Evolutionary conservation across 2,797 vertebrate genomes (phyloP), one percentile per base, ranked within the genome.

Genomic region (Clarias platycephalus): DNA sequence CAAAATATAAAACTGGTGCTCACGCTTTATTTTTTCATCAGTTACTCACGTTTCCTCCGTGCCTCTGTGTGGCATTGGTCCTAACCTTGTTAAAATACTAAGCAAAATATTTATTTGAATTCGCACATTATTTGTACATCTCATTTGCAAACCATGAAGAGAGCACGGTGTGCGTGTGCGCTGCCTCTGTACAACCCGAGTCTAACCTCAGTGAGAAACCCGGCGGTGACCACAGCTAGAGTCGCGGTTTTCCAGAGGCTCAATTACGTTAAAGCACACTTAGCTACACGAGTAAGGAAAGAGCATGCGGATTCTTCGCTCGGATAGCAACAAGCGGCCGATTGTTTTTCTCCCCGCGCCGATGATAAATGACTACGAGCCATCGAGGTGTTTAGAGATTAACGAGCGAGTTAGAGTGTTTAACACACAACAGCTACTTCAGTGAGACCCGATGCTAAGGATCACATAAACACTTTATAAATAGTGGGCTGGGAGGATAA

Each of bases 401-500:
- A 91, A 91, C 83, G 86, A 84, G 83, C 64, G 66, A 85, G 89
- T 90, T 82, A 90, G 89, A 80, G 37, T 85, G 85, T 91, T 89
- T 66, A 90, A 90, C 91, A 91, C 91, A 91, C 91, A 86, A 91
- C 88, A 91, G 90, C 89, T n/a, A 83, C 87, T 88, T 87, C 64
- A 86, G 89, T 92, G 88, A 88, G 90, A 91, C 87, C 2, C 85
- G 89, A 90, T 91, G 90, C 87, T 90, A 88, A 92, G 90, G 89
- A 88, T 92, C 93, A 91, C 91, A 92, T 94, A 94, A 94, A 93
- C 93, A 94, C 93, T 93, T 94, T 92, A 93, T 94, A 95, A 95
- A 94, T 92, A 93, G 91, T 87, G 91, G 91, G 90, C 90, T 91
- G 87, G 92, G 91, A 94, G 93, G 91, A 92, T 94, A 91, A 95